Evolutionary conservation across 2,113 vertebrate species (phyloP).

Genomic region (Indicator indicator): DNA sequence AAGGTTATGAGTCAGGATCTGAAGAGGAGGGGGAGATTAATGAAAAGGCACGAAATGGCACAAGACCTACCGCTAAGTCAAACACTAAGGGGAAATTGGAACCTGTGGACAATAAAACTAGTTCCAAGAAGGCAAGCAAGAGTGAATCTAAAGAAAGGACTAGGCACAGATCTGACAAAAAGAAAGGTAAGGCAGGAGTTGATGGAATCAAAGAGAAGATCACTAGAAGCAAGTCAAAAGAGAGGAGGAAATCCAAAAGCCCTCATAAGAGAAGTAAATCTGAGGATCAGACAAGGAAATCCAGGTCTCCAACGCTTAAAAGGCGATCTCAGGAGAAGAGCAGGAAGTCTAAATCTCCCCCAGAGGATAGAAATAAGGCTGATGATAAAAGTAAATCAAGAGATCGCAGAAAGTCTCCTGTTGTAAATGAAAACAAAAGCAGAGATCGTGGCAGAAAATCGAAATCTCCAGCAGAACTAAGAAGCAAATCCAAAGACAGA

Average conservation of each 20-base stretch:
- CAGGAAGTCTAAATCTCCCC: constrained; percentile 78
- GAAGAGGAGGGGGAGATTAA: constrained; percentile 94
- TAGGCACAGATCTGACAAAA: constrained; percentile 90
- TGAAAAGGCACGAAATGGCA: constrained; percentile 88
- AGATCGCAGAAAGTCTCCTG: constrained; percentile 82
- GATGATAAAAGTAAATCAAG: constrained; percentile 79
- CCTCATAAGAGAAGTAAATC: constrained; percentile 83
- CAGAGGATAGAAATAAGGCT: constrained; percentile 76
- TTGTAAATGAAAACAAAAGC: constrained; percentile 80
- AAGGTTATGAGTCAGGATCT: constrained; percentile 97
- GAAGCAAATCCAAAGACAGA: constrained; percentile 82
- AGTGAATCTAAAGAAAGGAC: constrained; percentile 88
- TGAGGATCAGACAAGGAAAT: constrained; percentile 86
- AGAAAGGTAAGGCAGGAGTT: constrained; percentile 80
- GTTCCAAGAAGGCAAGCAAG: constrained; percentile 86
- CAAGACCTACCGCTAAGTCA: constrained; percentile 80
- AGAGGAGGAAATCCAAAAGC: constrained; percentile 86
- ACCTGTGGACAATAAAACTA: constrained; percentile 86
- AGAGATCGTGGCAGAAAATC: constrained; percentile 86
- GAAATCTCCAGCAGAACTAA: constrained; percentile 79
- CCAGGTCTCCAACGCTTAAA: constrained; percentile 79
- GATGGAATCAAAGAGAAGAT: constrained; percentile 81
- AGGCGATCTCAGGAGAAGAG: constrained; percentile 81
- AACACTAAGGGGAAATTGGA: constrained; percentile 86
- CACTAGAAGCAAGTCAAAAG: constrained; percentile 88